These are phyloP conservation scores for Dichetophora obliterata DNA, from an alignment of 2,888 invertebrate species.

Conservation along the genomic window DNA sequence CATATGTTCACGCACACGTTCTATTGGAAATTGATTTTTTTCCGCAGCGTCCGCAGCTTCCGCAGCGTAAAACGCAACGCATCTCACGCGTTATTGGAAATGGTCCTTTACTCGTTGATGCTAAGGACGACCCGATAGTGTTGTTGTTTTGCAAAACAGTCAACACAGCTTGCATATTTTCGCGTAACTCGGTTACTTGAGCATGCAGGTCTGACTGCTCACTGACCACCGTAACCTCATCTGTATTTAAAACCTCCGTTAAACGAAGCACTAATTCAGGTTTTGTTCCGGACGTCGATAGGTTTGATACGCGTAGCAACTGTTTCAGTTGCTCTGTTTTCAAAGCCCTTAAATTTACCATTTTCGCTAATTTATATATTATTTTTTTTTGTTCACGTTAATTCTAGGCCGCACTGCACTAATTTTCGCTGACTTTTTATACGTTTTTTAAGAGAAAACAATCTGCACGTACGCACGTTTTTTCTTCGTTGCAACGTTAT, in stretches of 20 bases:
- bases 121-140: neutral
- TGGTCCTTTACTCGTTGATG: neutral
- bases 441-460: too few relatives aligned
- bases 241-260: neutral
- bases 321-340: conserved; percentile 3
- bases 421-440: too few relatives aligned
- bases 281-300: neutral
- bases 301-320: neutral
- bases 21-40: too few relatives aligned
- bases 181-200: neutral
- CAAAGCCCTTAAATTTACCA: neutral
- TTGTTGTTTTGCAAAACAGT: neutral
- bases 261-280: neutral
- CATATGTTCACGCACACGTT: too few relatives aligned
- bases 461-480: too few relatives aligned
- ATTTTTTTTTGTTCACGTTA: too few relatives aligned
- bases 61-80: too few relatives aligned
- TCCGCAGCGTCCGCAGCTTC: too few relatives aligned
- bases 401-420: too few relatives aligned
- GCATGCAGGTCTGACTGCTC: neutral
- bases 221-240: neutral
- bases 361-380: too few relatives aligned
- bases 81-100: too few relatives aligned
- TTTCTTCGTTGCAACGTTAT: too few relatives aligned
- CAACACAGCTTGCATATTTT: neutral